phyloP scores from a whole-genome alignment of 2,113 vertebrate genomes.

The Cebidichthys violaceus region DNA sequence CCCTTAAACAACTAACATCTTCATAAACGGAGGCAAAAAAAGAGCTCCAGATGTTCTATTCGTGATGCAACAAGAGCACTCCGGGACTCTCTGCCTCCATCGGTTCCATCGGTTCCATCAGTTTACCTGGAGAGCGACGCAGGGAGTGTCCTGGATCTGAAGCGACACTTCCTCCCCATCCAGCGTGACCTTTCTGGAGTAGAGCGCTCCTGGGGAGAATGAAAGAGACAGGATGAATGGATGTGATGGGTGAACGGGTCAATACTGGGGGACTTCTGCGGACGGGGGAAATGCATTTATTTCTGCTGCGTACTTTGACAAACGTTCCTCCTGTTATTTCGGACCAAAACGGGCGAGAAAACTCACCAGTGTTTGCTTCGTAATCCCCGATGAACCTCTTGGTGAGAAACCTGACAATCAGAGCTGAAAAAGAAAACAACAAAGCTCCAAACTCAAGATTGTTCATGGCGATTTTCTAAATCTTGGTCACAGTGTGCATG shows the following conservation, averaged over 20 bases:
- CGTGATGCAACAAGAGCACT: too few relatives aligned
- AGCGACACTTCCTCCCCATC: conserved; percentile 93
- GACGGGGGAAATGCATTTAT: neutral
- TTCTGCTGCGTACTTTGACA: neutral
- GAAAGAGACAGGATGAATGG: neutral
- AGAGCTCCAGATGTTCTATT: neutral
- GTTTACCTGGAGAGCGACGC: conserved; percentile 90
- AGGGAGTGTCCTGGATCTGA: conserved; percentile 94
- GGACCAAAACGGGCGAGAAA: conserved; percentile 11
- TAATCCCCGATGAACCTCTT: conserved; percentile 96
- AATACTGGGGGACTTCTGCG: too few relatives aligned
- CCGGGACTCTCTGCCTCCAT: neutral
- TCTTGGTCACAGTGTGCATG: too few relatives aligned
- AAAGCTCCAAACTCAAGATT: neutral
- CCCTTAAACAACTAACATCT: neutral
- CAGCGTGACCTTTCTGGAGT: conserved; percentile 91
- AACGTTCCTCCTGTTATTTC: neutral
- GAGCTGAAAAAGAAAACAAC: conserved; percentile 81
- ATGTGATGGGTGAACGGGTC: neutral
- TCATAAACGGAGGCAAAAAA: neutral
- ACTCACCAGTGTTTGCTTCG: conserved; percentile 92
- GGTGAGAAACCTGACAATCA: conserved; percentile 92
- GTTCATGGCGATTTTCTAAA: neutral
- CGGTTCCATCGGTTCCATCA: conserved; percentile 22
- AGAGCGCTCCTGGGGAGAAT: conserved; percentile 87